Evolutionary conservation across 1,140 invertebrate genomes (phyloP).

Genomic region (Apocrypta bakeri): DNA sequence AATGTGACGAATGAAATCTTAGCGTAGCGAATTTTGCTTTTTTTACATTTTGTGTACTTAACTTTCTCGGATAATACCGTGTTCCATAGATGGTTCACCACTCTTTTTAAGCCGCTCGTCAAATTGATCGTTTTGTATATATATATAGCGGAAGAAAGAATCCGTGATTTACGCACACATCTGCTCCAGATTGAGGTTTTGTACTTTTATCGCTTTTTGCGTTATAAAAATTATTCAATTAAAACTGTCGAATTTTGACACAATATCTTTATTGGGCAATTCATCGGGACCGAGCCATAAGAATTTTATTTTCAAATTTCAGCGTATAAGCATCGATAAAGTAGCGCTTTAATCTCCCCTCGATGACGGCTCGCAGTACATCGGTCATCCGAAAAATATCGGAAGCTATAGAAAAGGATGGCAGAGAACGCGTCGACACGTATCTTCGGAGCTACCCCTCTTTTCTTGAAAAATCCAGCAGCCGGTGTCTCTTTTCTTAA

Average conservation of each 20-base stretch:
- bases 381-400: not conserved
- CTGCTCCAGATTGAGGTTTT: not conserved
- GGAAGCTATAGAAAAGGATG: not conserved
- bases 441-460: slow-evolving; percentile 15
- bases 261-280: no score
- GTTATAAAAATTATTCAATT: no score
- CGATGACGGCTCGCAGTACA: not conserved
- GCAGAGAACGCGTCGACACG: not conserved
- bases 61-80: not conserved
- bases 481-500: not conserved
- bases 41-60: not conserved
- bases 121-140: not conserved
- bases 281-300: no score
- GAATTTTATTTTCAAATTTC: not conserved
- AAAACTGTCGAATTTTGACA: no score
- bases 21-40: not conserved
- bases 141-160: not conserved
- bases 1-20: not conserved
- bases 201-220: no score
- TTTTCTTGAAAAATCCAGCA: not conserved
- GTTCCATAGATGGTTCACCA: not conserved
- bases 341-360: not conserved
- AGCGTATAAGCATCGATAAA: not conserved
- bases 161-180: not conserved
- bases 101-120: not conserved